Evolutionary conservation across 2,113 vertebrate genomes (phyloP).

Genomic region (Atherinomorus stipes): DNA sequence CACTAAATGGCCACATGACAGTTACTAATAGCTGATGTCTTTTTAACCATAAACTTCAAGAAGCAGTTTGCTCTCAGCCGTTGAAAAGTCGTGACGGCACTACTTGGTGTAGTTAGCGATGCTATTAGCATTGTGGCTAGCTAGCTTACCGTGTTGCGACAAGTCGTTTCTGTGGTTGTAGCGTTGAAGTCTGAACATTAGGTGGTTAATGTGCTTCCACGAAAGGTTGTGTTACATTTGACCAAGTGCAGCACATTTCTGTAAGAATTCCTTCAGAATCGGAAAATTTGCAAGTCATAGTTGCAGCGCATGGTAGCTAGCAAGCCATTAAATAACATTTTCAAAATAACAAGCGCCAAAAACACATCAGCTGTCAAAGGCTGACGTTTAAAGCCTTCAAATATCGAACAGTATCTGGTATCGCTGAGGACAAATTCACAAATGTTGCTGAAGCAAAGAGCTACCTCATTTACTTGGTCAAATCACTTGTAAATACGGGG

Average conservation of each 20-base stretch:
- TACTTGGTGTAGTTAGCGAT: conserved; percentile 32
- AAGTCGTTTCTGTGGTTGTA: not conserved
- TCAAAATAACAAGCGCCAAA: conserved; percentile 60
- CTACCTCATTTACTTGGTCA: not conserved
- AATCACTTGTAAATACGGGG: not conserved
- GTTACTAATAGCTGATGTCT: accelerated
- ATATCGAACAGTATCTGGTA: too few species aligned
- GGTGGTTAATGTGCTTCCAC: too few species aligned
- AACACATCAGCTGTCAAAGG: not conserved
- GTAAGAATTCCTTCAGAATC: not conserved
- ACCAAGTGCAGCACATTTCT: accelerated
- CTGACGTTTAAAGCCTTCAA: not conserved
- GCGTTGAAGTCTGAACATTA: not conserved
- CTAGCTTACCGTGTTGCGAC: not conserved
- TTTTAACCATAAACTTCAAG: accelerated
- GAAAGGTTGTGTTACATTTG: too few species aligned
- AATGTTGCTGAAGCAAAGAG: too few species aligned
- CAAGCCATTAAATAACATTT: conserved; percentile 8
- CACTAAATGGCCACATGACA: accelerated
- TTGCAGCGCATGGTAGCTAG: conserved; percentile 19
- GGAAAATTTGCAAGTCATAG: conserved; percentile 32
- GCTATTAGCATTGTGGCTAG: conserved; percentile 59
- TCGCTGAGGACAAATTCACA: too few species aligned
- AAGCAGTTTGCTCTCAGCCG: not conserved
- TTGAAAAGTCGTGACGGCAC: conserved; percentile 31